These are phyloP conservation scores for Drosophila vallismaia DNA, from an alignment of 2,888 invertebrate genomes.

Conservation along the genomic window DNA sequence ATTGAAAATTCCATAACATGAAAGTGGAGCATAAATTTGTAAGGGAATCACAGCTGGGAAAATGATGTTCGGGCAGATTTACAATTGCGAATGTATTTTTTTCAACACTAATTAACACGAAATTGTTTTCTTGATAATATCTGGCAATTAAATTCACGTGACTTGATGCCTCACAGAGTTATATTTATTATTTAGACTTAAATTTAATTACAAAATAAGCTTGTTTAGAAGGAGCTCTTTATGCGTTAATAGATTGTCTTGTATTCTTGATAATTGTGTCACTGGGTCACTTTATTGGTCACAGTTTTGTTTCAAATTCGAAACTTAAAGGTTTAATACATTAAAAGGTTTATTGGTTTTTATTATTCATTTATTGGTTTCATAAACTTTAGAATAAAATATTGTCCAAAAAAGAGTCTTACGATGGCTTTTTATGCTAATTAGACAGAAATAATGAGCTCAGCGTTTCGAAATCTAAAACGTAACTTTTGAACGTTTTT, in stretches of 20 bases:
- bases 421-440: constrained; percentile 65
- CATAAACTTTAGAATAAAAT: constrained; percentile 6
- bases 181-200: constrained; percentile 22
- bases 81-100: constrained; percentile 25
- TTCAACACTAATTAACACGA: constrained; percentile 38
- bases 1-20: constrained; percentile 83
- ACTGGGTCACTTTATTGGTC: constrained; percentile 46
- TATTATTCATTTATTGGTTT: neutral
- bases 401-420: constrained; percentile 2
- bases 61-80: constrained; percentile 70
- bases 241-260: constrained; percentile 18
- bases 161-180: constrained; percentile 34
- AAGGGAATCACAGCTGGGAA: constrained; percentile 74
- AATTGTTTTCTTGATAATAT: constrained; percentile 31
- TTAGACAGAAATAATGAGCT: constrained; percentile 72
- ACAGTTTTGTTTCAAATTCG: constrained; percentile 40
- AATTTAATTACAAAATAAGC: constrained; percentile 12
- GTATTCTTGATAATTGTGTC: constrained; percentile 56
- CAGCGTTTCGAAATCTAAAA: constrained; percentile 70
- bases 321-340: constrained; percentile 8
- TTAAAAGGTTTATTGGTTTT: constrained; percentile 7
- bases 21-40: constrained; percentile 80
- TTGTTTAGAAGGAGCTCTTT: constrained; percentile 15
- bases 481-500: constrained; percentile 26
- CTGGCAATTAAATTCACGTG: constrained; percentile 70